Conservation (phyloP, 2,113 vertebrate species). For the Synchiropus splendidus region DNA sequence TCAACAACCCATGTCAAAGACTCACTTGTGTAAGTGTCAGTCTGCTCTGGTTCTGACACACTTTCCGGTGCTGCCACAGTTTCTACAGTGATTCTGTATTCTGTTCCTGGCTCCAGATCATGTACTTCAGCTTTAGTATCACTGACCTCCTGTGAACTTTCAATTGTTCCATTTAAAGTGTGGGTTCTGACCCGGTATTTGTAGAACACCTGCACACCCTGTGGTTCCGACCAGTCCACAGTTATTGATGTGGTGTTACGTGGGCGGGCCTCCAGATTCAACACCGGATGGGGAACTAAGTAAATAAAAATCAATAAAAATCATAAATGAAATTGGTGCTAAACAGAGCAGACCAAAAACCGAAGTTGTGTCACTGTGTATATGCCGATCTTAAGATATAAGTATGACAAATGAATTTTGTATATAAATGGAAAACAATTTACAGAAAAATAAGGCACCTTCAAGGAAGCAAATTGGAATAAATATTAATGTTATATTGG, state of each 20-base stretch:
- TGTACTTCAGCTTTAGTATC: neutral
- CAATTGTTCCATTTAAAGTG: neutral
- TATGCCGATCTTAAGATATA: too few relatives aligned
- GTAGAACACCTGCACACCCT: neutral
- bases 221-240: conserved; percentile 29
- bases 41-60: conserved; percentile 4
- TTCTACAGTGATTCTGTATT: conserved; percentile 26
- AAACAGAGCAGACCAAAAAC: too few relatives aligned
- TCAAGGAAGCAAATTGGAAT: too few relatives aligned
- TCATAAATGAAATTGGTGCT: too few relatives aligned
- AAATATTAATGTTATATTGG: too few relatives aligned
- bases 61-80: conserved; percentile 3
- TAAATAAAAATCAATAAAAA: neutral
- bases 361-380: too few relatives aligned
- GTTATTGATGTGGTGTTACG: conserved; percentile 16
- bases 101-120: conserved; percentile 27
- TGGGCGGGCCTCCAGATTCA: conserved; percentile 8
- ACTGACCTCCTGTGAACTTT: fast-evolving
- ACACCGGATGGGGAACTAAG: conserved; percentile 48
- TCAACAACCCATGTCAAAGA: neutral
- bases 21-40: conserved; percentile 43
- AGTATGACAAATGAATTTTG: too few relatives aligned
- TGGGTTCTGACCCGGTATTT: conserved; percentile 15
- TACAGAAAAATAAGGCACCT: too few relatives aligned
- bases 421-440: too few relatives aligned